These are phyloP conservation scores for Falco concolor DNA, from an alignment of 2,797 vertebrate species.

Conservation along the genomic window DNA sequence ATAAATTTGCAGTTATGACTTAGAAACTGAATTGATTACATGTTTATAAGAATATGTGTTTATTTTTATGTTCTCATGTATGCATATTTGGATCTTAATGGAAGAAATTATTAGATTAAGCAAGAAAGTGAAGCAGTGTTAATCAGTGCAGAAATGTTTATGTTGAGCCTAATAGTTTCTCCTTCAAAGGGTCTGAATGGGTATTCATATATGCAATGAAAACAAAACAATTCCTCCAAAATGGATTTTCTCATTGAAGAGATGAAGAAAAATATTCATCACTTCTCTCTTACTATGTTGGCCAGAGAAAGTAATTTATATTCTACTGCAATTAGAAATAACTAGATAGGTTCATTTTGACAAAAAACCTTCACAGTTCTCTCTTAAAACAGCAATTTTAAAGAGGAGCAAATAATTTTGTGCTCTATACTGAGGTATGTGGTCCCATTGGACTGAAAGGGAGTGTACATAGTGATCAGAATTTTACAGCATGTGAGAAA, in stretches of 20 bases:
- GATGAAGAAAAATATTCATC: background rate
- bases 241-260: background rate
- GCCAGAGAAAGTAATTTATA: background rate
- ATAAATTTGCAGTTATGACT: background rate
- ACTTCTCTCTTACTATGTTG: background rate
- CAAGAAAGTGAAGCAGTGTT: background rate
- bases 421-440: background rate
- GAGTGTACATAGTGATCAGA: background rate
- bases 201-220: background rate
- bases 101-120: background rate
- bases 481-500: background rate
- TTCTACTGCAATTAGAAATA: background rate
- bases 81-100: background rate
- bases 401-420: background rate
- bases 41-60: background rate
- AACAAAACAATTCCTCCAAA: background rate
- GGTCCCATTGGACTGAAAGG: background rate
- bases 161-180: background rate
- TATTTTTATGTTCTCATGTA: background rate
- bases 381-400: background rate
- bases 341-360: background rate
- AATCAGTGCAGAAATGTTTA: background rate
- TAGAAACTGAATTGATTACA: background rate
- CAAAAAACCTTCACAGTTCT: background rate
- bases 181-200: background rate